Base-by-base conservation (phyloP, 2,113 vertebrate species). In the Rhinopithecus roxellana region DNA sequence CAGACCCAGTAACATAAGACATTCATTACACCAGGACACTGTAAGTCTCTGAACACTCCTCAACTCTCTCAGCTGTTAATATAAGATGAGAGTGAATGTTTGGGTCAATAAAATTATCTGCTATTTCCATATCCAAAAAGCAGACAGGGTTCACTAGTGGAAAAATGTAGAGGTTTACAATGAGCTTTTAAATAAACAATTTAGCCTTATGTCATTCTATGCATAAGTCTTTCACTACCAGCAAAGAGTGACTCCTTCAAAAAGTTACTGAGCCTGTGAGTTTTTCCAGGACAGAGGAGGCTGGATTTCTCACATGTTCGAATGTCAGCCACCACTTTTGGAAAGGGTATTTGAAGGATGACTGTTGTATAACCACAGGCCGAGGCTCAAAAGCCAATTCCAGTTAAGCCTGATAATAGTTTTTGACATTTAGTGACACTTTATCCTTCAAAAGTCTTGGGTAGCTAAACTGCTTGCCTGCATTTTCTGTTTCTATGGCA, bases 361-460 rank as follows among this genome's bases (percentile, higher is more conserved):
- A 93, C 27, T 74, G 50, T 75, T 93, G 83, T 77, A 52, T 59
- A 94, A 97, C 97, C 89, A 57, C 86, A 97, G 93, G 40, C 74
- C 20, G 94, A 89, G 55, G 35, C 61, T 67, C 78, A 20, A 93
- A 95, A 93, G 80, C 93, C 96, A 97, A 48, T 93, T 97, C 87
- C 57, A 92, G 80, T 82, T 79, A 93, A 97, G 89, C 74, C 78
- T 74, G 89, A 81, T 97, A 97, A 97, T 96, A 86, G 95, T 93
- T 97, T 97, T 85, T 97, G 93, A 98, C 97, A 96, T 97, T 90
- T 92, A 93, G 64, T 97, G 97, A 98, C 78, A 94, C 70, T 96
- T 87, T 82, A 96, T 78, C 91, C 89, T 93, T 97, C 94, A 95
- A 91, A 95, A 77, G 52, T 94, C 69, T 96, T 81, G 78, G 82